Evolutionary conservation across 2,797 vertebrate species (phyloP).

Genomic region (Hafferia zeledoni): DNA sequence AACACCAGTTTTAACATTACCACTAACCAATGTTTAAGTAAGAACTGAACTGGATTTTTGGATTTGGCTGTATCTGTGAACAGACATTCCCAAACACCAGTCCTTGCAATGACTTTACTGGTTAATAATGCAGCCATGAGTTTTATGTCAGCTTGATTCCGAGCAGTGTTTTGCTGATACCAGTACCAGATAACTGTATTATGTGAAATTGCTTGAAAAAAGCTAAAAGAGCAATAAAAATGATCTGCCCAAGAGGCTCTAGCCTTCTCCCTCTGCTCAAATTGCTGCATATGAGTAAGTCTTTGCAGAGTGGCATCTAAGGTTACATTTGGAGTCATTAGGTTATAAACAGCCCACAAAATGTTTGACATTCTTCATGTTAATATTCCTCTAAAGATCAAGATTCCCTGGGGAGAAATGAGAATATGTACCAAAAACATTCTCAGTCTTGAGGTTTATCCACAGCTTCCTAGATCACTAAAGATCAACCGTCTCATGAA

Average conservation of each 20-base stretch:
- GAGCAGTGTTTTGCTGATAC: background rate
- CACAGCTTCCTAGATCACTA: slow-evolving; percentile 22
- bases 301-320: slow-evolving; percentile 34
- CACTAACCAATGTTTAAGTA: background rate
- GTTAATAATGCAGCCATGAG: background rate
- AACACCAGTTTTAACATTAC: background rate
- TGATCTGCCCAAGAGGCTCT: background rate
- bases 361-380: slow-evolving; percentile 36
- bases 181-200: background rate
- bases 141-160: background rate
- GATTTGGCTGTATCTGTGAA: background rate
- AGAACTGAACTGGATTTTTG: background rate
- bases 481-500: background rate
- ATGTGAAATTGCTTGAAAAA: background rate
- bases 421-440: slow-evolving; percentile 32
- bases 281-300: background rate
- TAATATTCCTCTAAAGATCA: slow-evolving; percentile 42
- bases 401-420: slow-evolving; percentile 41
- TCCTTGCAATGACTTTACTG: background rate
- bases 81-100: background rate
- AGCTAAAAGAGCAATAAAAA: background rate
- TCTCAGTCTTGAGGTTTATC: slow-evolving; percentile 47
- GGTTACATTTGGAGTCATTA: slow-evolving; percentile 37
- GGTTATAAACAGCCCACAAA: slow-evolving; percentile 42
- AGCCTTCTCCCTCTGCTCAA: background rate